Evolutionary conservation across 2,797 vertebrate genomes (phyloP).

Genomic region (Tragopan temminckii): DNA sequence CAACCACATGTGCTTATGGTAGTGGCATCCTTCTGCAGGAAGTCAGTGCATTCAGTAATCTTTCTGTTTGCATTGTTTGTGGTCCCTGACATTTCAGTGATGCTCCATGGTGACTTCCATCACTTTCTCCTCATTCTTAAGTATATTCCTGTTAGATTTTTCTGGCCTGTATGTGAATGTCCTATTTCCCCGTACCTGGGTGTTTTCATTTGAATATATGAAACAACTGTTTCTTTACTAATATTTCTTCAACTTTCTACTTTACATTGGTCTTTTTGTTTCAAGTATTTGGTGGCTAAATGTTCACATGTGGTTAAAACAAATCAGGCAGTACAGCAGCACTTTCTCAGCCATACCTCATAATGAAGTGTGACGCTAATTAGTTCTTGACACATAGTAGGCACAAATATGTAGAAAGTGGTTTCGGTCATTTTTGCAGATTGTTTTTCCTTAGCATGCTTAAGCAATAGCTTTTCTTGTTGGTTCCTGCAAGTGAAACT

Average conservation of each 20-base stretch:
- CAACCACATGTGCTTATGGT: accelerated
- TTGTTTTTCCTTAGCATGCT: neutral
- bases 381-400: neutral
- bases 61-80: neutral
- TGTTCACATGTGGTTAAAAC: neutral
- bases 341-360: neutral
- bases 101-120: neutral
- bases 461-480: neutral
- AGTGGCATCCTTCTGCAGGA: neutral
- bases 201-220: neutral
- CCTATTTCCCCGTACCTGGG: neutral
- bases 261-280: neutral
- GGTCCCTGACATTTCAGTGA: neutral
- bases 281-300: neutral
- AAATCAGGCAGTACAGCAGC: neutral
- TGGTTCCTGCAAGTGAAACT: neutral
- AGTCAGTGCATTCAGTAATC: neutral
- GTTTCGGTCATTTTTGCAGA: neutral
- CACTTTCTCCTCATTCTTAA: neutral
- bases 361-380: neutral
- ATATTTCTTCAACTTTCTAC: neutral
- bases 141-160: neutral
- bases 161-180: neutral
- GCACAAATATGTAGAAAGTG: neutral
- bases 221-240: neutral